These are phyloP conservation scores for Dendrolimus punctatus DNA, from an alignment of 1,140 invertebrate genomes.

Conservation along the genomic window DNA sequence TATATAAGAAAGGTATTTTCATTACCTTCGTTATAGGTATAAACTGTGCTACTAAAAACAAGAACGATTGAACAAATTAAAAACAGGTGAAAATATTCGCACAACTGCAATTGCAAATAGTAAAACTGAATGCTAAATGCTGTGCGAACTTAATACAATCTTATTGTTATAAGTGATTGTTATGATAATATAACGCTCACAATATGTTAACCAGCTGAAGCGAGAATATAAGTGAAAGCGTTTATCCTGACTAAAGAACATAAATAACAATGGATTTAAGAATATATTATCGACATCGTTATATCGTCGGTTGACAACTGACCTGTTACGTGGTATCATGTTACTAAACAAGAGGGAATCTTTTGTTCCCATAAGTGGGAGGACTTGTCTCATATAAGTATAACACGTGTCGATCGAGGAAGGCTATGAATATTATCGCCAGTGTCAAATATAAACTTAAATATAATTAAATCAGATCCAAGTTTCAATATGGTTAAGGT, in stretches of 20 bases:
- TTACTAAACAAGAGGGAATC: conserved; percentile 25
- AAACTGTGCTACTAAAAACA: background rate
- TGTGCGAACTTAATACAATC: conserved; percentile 6
- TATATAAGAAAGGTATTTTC: background rate
- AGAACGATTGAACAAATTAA: too few species aligned
- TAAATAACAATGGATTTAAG: too few species aligned
- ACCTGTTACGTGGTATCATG: conserved; percentile 16
- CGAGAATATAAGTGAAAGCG: conserved; percentile 6
- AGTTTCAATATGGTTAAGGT: too few species aligned
- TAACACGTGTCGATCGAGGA: too few species aligned
- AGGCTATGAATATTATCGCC: too few species aligned
- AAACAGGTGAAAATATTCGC: background rate
- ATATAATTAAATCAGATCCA: too few species aligned
- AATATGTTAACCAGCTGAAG: conserved; percentile 7
- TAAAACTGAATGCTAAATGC: conserved; percentile 1
- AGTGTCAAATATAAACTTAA: too few species aligned
- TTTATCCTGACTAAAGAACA: too few species aligned
- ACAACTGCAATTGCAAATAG: background rate
- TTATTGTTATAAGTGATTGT: conserved; percentile 1
- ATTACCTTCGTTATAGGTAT: background rate
- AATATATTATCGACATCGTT: conserved; percentile 5
- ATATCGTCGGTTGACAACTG: conserved; percentile 22
- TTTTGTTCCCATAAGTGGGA: conserved; percentile 25
- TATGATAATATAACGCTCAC: conserved; percentile 2
- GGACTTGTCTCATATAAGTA: conserved; percentile 4